Evolutionary conservation across 2,888 invertebrate genomes (phyloP).

Genomic region (Limulus polyphemus): DNA sequence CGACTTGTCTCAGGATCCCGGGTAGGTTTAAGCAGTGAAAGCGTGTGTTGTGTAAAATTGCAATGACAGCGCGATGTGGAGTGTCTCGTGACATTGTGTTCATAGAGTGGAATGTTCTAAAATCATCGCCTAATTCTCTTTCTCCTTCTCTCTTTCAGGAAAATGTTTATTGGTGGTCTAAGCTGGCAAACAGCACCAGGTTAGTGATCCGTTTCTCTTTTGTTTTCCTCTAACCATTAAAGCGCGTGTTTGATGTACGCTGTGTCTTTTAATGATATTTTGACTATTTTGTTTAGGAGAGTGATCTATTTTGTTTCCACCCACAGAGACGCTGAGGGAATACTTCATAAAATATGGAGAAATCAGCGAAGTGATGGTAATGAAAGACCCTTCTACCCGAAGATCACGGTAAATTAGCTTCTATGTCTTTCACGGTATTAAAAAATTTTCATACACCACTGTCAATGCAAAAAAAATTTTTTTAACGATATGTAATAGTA

Average conservation of each 20-base stretch:
- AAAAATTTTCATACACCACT: too few relatives aligned
- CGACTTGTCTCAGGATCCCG: constrained; percentile 9
- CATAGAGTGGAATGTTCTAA: too few relatives aligned
- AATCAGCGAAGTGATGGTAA: constrained; percentile 99
- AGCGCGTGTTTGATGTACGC: too few relatives aligned
- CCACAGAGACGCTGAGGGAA: constrained; percentile 90
- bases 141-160: constrained; percentile 62
- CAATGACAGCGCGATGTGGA: not conserved
- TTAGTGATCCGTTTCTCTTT: constrained; percentile 41
- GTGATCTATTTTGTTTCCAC: not conserved
- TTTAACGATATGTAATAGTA: too few relatives aligned
- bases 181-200: constrained; percentile 99
- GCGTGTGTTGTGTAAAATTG: too few relatives aligned
- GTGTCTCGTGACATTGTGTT: not conserved
- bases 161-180: constrained; percentile 99
- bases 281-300: not conserved
- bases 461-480: too few relatives aligned
- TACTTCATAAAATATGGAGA: constrained; percentile 99
- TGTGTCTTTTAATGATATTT: not conserved
- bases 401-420: constrained; percentile 72
- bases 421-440: too few relatives aligned
- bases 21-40: constrained; percentile 2
- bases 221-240: too few relatives aligned
- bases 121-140: too few relatives aligned
- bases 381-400: constrained; percentile 99